Evolutionary conservation across 2,888 invertebrate species (phyloP), one percentile per base, ranked within the genome.

Genomic region (Rhodophaea formosa): DNA sequence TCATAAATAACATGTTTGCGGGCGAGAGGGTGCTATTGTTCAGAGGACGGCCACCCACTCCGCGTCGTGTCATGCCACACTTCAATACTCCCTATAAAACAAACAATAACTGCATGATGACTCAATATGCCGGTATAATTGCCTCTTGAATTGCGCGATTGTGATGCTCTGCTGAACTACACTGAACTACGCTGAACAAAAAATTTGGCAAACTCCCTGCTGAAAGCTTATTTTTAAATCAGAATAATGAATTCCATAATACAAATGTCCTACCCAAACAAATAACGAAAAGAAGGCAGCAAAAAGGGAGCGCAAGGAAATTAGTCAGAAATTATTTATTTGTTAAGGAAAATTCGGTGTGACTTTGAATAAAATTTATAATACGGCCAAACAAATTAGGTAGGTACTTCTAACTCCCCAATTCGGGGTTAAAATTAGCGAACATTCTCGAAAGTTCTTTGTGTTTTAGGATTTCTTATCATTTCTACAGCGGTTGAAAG

Each of bases 111-210:
- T 71, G 74, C 76, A 75, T 62, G 70, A 73, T 74, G 73, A 82
- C 72, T 81, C 84, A 82, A 84, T 84, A 82, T 75, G 78, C 74
- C 76, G 73, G 71, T 71, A 78, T 85, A 84, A 87, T 88, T 85
- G 82, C 79, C 81, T 75, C 79, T 83, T 72, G 68, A 76, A 66
- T 70, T 67, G 63, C 67, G 69, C 67, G 67, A 68, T 68, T 66
- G 64, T 70, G 67, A 71, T 64, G 66, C 12, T 8, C 1, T 29
- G 3, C 69, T 63, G 69, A 67, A 68, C 23, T 23, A 23, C 23
- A 5, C 23, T 23, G 23, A 23, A 5, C 23, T n/a, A n/a, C n/a
- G n/a, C n/a, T n/a, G n/a, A 75, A 81, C 78, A 78, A 77, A 79
- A 75, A 71, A 67, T 68, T 69, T 72, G 67, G 71, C 68, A 69